These are phyloP conservation scores for Phyto melanocephala DNA, from an alignment of 2,888 invertebrate genomes.

Conservation along the genomic window DNA sequence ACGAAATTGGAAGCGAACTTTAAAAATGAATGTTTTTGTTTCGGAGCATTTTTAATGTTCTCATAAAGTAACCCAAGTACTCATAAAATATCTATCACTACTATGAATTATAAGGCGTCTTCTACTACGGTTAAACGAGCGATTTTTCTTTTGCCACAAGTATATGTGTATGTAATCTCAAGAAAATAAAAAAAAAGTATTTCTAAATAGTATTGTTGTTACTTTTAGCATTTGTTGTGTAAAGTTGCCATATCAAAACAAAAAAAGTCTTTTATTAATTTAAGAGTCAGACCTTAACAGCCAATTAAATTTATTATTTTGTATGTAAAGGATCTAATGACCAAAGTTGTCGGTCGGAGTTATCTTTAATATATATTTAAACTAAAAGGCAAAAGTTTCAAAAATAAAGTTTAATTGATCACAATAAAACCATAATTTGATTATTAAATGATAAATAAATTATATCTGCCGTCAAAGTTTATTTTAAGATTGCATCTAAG, in stretches of 20 bases:
- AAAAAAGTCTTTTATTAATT: no score
- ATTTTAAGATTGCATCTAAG: no score
- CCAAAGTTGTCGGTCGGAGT: no score
- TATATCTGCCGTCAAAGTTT: no score
- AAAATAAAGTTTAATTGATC: no score
- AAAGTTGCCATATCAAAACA: background rate
- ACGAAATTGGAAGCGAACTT: conserved; percentile 70
- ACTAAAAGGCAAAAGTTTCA: no score
- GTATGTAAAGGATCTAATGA: no score
- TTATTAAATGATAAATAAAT: no score
- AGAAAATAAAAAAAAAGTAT: conserved; percentile 27
- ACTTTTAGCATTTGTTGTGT: background rate
- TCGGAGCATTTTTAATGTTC: conserved; percentile 72
- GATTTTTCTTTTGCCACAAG: conserved; percentile 23
- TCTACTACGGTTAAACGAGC: background rate
- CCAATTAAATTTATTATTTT: no score
- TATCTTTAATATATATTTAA: no score
- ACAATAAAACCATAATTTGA: no score
- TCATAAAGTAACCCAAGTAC: conserved; percentile 70
- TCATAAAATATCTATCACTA: conserved; percentile 58
- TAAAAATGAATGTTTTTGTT: conserved; percentile 69
- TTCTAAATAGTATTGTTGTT: background rate
- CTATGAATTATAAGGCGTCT: conserved; percentile 63
- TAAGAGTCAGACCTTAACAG: no score
- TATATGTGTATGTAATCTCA: conserved; percentile 27